These are phyloP conservation scores for Lasioglossum calceatum DNA, from an alignment of 2,888 invertebrate species.

Conservation along the genomic window DNA sequence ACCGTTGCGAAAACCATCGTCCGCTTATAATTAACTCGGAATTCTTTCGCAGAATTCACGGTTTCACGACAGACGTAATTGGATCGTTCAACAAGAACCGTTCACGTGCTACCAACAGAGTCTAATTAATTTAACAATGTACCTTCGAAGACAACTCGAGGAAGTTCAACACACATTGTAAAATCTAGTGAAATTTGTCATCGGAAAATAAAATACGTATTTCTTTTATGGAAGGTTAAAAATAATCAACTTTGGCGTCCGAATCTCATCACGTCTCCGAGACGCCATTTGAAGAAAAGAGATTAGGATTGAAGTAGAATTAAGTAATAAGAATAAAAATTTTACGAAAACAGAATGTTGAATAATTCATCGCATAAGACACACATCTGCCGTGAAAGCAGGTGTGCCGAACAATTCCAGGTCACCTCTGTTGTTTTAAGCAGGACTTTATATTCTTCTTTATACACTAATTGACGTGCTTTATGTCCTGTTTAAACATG, in stretches of 20 bases:
- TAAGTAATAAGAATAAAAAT: not conserved
- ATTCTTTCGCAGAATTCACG: constrained; percentile 51
- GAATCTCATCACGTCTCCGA: too few relatives aligned
- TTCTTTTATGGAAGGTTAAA: too few relatives aligned
- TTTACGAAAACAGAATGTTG: not conserved
- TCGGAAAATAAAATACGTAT: not conserved
- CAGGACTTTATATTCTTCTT: not conserved
- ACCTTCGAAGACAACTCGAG: not conserved
- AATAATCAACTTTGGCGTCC: not conserved
- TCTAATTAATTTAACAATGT: constrained; percentile 30
- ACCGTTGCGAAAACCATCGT: constrained; percentile 45
- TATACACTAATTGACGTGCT: not conserved
- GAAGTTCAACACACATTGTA: not conserved
- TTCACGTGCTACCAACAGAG: not conserved
- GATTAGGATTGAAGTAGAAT: not conserved
- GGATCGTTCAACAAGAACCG: constrained; percentile 23
- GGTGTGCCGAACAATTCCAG: not conserved
- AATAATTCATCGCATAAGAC: not conserved
- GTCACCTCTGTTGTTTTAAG: not conserved
- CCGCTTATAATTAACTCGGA: constrained; percentile 41
- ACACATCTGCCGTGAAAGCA: not conserved
- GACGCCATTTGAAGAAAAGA: not conserved
- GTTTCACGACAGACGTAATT: constrained; percentile 31
- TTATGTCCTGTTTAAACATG: not conserved
- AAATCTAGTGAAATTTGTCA: not conserved